Evolutionary conservation across 2,797 vertebrate species (phyloP).

Genomic region (Agapornis canus): DNA sequence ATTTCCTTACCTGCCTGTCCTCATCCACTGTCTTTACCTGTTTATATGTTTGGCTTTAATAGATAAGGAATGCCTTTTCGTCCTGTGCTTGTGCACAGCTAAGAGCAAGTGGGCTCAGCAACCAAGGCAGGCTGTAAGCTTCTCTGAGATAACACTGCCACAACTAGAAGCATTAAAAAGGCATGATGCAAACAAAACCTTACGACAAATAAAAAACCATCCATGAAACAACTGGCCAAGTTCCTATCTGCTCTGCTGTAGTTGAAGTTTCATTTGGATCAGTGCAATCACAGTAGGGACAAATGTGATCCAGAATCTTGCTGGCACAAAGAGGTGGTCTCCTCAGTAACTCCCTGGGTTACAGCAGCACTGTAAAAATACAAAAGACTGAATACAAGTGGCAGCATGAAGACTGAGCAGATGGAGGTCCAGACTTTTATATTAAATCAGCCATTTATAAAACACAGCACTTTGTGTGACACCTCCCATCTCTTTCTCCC

Average conservation of each 20-base stretch:
- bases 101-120: background rate
- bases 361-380: rapidly evolving
- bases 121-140: background rate
- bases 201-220: background rate
- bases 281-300: background rate
- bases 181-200: background rate
- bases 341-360: background rate
- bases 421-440: background rate
- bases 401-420: background rate
- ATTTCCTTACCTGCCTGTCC: background rate
- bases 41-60: background rate
- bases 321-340: background rate
- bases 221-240: background rate
- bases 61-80: background rate
- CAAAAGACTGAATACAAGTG: background rate
- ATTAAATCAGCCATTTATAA: background rate
- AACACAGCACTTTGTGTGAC: background rate
- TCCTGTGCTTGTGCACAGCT: background rate
- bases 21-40: background rate
- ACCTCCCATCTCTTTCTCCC: background rate
- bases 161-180: background rate
- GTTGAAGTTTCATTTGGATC: background rate
- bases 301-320: background rate
- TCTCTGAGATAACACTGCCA: background rate
- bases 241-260: background rate